Conservation (phyloP, 2,797 vertebrate genomes). For the Denticeps clupeoides region DNA sequence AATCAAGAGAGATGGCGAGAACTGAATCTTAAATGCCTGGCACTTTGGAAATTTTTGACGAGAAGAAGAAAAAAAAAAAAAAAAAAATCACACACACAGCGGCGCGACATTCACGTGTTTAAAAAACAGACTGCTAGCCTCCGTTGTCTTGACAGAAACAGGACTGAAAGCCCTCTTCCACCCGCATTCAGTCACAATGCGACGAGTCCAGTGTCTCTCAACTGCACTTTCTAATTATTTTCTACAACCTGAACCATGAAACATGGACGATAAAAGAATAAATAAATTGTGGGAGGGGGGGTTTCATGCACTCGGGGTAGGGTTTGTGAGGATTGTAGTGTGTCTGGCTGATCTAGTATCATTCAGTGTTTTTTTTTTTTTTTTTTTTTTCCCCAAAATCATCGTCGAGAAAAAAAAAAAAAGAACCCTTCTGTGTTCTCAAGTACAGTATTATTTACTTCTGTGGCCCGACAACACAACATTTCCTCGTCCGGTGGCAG, state of each 20-base stretch:
- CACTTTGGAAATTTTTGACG: conserved; percentile 70
- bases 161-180: neutral
- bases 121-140: conserved; percentile 19
- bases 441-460: too few species aligned
- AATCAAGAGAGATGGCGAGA: conserved; percentile 49
- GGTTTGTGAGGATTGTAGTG: too few species aligned
- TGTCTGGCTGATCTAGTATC: too few species aligned
- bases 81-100: conserved; percentile 16
- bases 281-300: too few species aligned
- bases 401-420: too few species aligned
- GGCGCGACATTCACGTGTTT: conserved; percentile 25
- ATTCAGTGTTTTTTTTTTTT: too few species aligned
- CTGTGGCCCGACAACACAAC: too few species aligned
- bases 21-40: conserved; percentile 57
- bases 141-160: conserved; percentile 9
- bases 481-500: too few species aligned
- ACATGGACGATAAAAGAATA: too few species aligned
- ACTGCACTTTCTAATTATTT: conserved; percentile 42
- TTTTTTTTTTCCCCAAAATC: too few species aligned
- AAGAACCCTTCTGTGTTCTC: too few species aligned
- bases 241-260: conserved; percentile 17
- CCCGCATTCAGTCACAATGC: conserved; percentile 3
- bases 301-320: too few species aligned
- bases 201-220: conserved; percentile 9
- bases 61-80: conserved; percentile 19